Evolutionary conservation across 2,113 vertebrate species (phyloP).

Genomic region (Zosterops japonicus): DNA sequence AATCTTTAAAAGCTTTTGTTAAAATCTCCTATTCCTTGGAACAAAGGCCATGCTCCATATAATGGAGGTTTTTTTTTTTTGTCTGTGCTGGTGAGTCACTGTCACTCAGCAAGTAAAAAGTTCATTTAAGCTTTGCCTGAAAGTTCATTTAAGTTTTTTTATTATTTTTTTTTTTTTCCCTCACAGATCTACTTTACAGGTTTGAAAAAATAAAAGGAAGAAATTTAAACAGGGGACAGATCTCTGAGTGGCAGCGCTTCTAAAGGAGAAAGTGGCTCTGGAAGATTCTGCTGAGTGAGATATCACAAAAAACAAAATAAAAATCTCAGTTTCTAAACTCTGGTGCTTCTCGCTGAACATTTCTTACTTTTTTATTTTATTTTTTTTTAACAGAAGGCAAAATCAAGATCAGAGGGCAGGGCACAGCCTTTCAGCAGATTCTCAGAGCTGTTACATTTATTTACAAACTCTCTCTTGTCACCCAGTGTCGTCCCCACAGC

Average conservation of each 20-base stretch:
- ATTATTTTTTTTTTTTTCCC: neutral
- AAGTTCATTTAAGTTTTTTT: neutral
- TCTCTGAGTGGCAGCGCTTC: neutral
- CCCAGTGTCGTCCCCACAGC: fast-evolving
- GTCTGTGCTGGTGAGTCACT: neutral
- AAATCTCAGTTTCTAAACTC: neutral
- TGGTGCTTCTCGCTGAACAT: neutral
- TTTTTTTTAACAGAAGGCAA: neutral
- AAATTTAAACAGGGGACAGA: neutral
- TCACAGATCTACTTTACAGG: neutral
- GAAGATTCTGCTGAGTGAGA: neutral
- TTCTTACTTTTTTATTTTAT: too few relatives aligned
- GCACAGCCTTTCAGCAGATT: neutral
- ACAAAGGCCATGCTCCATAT: neutral
- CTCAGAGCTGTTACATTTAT: neutral
- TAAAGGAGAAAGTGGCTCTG: neutral
- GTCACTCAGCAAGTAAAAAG: neutral
- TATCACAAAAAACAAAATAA: too few relatives aligned
- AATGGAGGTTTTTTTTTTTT: neutral
- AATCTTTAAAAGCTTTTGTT: neutral
- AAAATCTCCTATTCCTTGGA: neutral
- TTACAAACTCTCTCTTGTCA: neutral
- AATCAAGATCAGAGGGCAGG: neutral
- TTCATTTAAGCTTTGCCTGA: neutral
- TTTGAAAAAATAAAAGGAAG: neutral